These are phyloP conservation scores for Propsilocerus akamusi DNA, from an alignment of 1,140 invertebrate species.

Conservation along the genomic window DNA sequence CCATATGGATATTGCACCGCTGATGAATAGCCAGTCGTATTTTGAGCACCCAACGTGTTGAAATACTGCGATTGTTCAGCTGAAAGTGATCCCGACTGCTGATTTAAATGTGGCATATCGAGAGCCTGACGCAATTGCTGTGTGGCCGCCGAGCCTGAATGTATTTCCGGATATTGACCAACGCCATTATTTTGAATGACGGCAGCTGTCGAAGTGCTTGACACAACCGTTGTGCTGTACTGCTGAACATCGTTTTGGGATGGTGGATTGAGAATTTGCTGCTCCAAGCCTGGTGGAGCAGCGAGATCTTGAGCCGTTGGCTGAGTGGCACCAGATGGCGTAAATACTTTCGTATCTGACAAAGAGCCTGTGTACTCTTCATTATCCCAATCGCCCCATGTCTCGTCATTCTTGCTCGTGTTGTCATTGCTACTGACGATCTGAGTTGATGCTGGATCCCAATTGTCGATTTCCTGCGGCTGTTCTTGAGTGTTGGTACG, in stretches of 20 bases:
- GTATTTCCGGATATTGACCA: constrained; percentile 7
- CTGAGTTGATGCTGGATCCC: constrained; percentile 25
- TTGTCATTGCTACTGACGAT: no score
- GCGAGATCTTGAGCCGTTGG: constrained; percentile 15
- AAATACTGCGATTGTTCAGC: constrained; percentile 27
- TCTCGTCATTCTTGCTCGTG: background rate
- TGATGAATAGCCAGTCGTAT: constrained; percentile 11
- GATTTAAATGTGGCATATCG: constrained; percentile 15
- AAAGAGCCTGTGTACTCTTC: constrained; percentile 86
- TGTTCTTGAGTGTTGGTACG: constrained; percentile 14
- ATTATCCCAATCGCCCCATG: constrained; percentile 52
- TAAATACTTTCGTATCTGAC: constrained; percentile 88
- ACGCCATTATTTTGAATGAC: constrained; percentile 12
- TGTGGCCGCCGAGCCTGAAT: background rate
- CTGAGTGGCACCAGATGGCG: constrained; percentile 36
- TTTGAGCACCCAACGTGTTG: constrained; percentile 18
- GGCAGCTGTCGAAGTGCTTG: constrained; percentile 7
- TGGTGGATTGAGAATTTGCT: constrained; percentile 15
- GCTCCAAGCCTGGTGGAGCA: constrained; percentile 21
- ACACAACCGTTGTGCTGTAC: constrained; percentile 9
- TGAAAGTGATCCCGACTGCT: constrained; percentile 18
- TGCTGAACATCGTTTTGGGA: constrained; percentile 12
- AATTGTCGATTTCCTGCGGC: constrained; percentile 27
- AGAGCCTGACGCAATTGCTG: constrained; percentile 5
- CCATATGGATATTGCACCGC: constrained; percentile 12